A percentile compares a stretch with the other conserved stretches of the same genome.
Evolutionary conservation across 1,140 invertebrate genomes (phyloP).

Genomic region (Orchestia grillus): DNA sequence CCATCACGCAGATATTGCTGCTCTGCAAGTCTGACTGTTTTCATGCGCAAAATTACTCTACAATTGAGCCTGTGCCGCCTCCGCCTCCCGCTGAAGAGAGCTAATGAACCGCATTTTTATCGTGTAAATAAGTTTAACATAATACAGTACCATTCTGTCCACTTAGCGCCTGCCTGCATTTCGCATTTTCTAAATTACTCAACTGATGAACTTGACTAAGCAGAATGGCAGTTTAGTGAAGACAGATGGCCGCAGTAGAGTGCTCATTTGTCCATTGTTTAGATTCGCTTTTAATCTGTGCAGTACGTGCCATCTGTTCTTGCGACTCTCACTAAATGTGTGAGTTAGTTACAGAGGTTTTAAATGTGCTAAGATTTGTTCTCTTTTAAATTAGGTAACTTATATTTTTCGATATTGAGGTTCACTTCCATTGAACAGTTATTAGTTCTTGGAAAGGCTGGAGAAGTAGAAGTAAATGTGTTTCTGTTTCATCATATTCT

Average conservation of each 20-base stretch:
- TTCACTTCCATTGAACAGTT: no score
- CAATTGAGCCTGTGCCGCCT: neutral
- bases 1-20: constrained; percentile 2
- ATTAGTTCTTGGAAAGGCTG: no score
- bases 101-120: neutral
- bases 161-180: neutral
- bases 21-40: neutral
- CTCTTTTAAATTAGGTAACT: no score
- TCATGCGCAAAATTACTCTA: neutral
- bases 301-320: neutral
- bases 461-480: no score
- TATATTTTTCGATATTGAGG: no score
- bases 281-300: neutral
- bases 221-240: neutral
- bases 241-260: neutral
- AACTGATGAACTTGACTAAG: neutral
- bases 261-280: neutral
- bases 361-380: no score
- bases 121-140: neutral
- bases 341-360: neutral
- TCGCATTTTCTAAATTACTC: neutral
- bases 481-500: no score
- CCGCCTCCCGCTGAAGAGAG: neutral
- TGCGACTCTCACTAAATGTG: neutral
- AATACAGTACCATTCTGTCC: neutral